A percentile compares a stretch with the other conserved stretches of the same genome.
Evolutionary conservation across 2,797 vertebrate species (phyloP).

Genomic region (Muraenolepis orangiensis): DNA sequence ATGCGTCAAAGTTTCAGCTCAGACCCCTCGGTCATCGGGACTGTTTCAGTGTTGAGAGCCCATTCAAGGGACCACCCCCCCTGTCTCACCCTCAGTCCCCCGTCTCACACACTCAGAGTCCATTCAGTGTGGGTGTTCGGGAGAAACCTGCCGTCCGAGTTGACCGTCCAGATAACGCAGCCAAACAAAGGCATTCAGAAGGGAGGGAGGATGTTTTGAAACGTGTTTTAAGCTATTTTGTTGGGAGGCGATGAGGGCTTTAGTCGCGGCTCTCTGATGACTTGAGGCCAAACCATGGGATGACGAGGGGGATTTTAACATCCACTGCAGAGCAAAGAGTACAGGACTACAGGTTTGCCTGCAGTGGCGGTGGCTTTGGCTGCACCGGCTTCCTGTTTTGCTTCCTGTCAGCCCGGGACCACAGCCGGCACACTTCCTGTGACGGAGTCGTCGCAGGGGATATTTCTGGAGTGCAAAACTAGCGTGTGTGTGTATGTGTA

Average conservation of each 20-base stretch:
- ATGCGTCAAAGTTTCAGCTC: background rate
- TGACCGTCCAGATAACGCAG: background rate
- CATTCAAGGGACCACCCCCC: background rate
- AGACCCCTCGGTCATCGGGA: background rate
- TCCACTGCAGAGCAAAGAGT: background rate
- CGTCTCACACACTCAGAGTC: background rate
- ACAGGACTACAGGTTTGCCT: conserved; percentile 29
- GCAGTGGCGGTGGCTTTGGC: conserved; percentile 37
- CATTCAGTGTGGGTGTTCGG: background rate
- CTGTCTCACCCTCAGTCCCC: background rate
- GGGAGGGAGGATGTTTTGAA: background rate
- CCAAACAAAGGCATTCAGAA: background rate
- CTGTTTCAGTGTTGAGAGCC: background rate
- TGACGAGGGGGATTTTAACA: background rate
- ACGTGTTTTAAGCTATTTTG: background rate
- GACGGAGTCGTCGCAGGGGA: conserved; percentile 51
- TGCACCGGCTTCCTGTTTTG: conserved; percentile 75
- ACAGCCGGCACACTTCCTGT: conserved; percentile 62
- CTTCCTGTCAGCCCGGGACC: conserved; percentile 72
- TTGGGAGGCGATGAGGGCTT: background rate
- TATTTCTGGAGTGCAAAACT: conserved; percentile 10
- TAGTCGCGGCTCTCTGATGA: background rate
- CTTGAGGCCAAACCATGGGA: background rate
- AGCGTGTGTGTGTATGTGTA: background rate
- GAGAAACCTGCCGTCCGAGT: background rate